Evolutionary conservation across 23 tunicate genomes (phyloP).

Genomic region (Botrylloides violaceus): DNA sequence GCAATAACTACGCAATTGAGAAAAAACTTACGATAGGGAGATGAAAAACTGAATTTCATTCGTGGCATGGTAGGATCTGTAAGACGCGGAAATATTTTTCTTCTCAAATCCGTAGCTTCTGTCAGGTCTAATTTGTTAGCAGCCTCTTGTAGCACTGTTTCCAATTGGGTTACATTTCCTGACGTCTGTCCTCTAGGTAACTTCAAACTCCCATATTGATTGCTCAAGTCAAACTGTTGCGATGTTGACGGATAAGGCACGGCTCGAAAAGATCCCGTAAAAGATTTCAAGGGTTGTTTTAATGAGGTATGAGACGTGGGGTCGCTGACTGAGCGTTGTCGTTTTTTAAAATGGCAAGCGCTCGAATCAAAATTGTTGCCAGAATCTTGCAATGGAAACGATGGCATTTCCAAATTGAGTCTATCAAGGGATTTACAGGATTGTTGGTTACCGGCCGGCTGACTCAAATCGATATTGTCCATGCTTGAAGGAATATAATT

Average conservation of each 20-base stretch:
- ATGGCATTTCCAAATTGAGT: background rate
- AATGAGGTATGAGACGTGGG: background rate
- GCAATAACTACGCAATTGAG: no score
- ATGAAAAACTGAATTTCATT: background rate
- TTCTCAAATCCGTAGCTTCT: background rate
- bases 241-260: slow-evolving; percentile 3
- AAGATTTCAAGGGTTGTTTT: slow-evolving; percentile 9
- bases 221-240: background rate
- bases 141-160: background rate
- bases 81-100: background rate
- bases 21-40: background rate
- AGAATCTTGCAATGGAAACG: background rate
- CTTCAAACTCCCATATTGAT: background rate
- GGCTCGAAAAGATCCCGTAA: slow-evolving; percentile 15
- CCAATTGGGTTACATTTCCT: background rate
- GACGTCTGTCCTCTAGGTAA: background rate
- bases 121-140: background rate
- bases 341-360: slow-evolving; percentile 4
- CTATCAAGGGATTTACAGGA: background rate
- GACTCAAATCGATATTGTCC: background rate
- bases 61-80: background rate
- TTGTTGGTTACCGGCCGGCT: background rate
- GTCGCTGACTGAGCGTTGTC: slow-evolving; percentile 17
- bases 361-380: background rate
- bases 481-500: background rate